Evolutionary conservation across 2,113 vertebrate species (phyloP).

Genomic region (Symphodus melops): DNA sequence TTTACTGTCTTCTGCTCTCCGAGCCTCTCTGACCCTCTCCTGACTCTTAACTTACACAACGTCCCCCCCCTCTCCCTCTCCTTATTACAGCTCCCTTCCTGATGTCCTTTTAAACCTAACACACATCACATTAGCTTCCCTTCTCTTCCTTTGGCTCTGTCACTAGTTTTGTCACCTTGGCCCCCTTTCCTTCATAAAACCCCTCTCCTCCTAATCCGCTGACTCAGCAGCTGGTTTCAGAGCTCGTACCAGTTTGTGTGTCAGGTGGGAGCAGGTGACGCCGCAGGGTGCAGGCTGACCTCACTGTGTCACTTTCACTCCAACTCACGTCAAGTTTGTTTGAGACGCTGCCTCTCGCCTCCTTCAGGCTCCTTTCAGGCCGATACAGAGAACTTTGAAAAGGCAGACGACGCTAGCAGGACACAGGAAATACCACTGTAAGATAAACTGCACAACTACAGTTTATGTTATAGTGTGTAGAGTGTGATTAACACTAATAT

Average conservation of each 20-base stretch:
- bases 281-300: constrained; percentile 63
- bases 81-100: neutral
- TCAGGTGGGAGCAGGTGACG: constrained; percentile 71
- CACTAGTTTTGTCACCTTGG: constrained; percentile 48
- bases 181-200: constrained; percentile 7
- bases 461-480: too few species aligned
- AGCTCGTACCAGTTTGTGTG: constrained; percentile 53
- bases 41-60: constrained; percentile 9
- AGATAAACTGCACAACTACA: too few species aligned
- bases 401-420: neutral
- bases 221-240: constrained; percentile 67
- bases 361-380: constrained; percentile 57
- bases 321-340: constrained; percentile 57
- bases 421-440: constrained; percentile 21
- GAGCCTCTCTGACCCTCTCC: constrained; percentile 14
- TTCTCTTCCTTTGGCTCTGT: constrained; percentile 38
- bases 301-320: constrained; percentile 72
- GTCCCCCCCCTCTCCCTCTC: neutral
- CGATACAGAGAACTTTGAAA: constrained; percentile 11
- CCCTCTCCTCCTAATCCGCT: constrained; percentile 20
- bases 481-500: too few species aligned
- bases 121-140: constrained; percentile 61
- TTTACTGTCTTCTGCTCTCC: constrained; percentile 11
- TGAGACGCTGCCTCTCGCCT: constrained; percentile 35
- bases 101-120: constrained; percentile 38